Evolutionary conservation across 2,888 invertebrate species (phyloP).

Genomic region (Brachypalpus laphriformis): DNA sequence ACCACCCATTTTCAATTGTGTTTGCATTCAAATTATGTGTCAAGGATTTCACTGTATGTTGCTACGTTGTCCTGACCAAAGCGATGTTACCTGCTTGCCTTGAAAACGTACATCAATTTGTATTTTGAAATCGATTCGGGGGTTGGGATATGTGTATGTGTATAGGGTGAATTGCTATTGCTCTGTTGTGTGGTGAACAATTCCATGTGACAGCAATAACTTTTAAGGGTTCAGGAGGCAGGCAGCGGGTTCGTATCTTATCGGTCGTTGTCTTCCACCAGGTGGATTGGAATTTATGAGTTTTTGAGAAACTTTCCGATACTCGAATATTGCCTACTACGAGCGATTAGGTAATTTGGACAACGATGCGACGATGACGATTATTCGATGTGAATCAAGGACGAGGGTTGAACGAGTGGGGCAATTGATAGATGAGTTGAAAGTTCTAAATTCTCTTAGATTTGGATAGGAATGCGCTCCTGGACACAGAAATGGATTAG

Average conservation of each 20-base stretch:
- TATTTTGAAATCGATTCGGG: slow-evolving; percentile 30
- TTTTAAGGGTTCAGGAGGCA: neutral
- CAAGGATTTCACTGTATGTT: slow-evolving; percentile 37
- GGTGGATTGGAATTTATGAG: slow-evolving; percentile 21
- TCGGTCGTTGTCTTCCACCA: neutral
- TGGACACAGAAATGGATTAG: neutral
- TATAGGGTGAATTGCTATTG: neutral
- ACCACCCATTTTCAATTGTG: neutral
- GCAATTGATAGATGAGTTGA: slow-evolving; percentile 13
- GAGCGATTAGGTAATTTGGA: slow-evolving; percentile 33
- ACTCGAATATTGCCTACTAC: slow-evolving; percentile 2
- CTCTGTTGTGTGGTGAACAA: slow-evolving; percentile 4
- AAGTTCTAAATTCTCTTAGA: neutral
- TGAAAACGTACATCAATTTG: slow-evolving; percentile 43
- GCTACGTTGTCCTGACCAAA: slow-evolving; percentile 18
- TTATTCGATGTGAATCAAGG: slow-evolving; percentile 1
- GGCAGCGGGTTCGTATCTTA: neutral
- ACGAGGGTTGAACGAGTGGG: neutral
- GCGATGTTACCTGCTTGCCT: neutral
- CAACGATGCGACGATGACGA: slow-evolving; percentile 19
- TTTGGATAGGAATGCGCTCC: neutral
- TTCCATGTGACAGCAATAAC: slow-evolving; percentile 41
- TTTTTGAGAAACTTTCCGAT: slow-evolving; percentile 20
- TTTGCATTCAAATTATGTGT: slow-evolving; percentile 64
- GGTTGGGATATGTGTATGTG: neutral